phyloP scores from a whole-genome alignment of 1,140 invertebrate species.

The Lordiphosa mommai region DNA sequence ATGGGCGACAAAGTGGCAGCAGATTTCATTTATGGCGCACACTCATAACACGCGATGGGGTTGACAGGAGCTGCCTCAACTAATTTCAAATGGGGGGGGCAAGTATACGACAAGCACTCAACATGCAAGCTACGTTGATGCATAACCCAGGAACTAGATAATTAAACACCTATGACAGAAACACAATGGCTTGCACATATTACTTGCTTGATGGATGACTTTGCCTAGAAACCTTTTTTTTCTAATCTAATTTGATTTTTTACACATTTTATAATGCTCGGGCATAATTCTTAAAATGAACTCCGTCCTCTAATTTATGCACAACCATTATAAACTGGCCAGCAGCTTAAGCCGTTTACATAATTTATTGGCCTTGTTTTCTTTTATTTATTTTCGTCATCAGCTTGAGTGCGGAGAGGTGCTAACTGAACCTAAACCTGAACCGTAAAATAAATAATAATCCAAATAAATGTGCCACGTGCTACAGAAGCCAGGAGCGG shows the following conservation, averaged over 20 bases:
- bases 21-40: slow-evolving; percentile 68
- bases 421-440: slow-evolving; percentile 4
- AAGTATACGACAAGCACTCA: slow-evolving; percentile 37
- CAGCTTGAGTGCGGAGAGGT: slow-evolving; percentile 1
- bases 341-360: slow-evolving; percentile 63
- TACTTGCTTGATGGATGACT: slow-evolving; percentile 52
- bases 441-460: slow-evolving; percentile 67
- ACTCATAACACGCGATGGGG: slow-evolving; percentile 51
- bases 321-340: slow-evolving; percentile 35
- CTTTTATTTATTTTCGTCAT: not conserved
- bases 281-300: slow-evolving; percentile 6
- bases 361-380: slow-evolving; percentile 55
- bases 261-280: too few species aligned
- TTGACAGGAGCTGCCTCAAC: slow-evolving; percentile 42
- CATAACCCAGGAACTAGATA: slow-evolving; percentile 74
- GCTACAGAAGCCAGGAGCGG: not conserved
- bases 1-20: slow-evolving; percentile 74
- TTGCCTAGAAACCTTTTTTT: not conserved
- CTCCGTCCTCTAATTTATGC: slow-evolving; percentile 44
- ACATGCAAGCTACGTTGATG: slow-evolving; percentile 53
- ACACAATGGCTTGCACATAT: too few species aligned
- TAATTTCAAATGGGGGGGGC: slow-evolving; percentile 27
- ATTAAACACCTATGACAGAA: slow-evolving; percentile 79
- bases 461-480: slow-evolving; percentile 48
- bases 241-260: slow-evolving; percentile 4